Conservation (phyloP, 2,113 vertebrate genomes). For the Lepus europaeus region DNA sequence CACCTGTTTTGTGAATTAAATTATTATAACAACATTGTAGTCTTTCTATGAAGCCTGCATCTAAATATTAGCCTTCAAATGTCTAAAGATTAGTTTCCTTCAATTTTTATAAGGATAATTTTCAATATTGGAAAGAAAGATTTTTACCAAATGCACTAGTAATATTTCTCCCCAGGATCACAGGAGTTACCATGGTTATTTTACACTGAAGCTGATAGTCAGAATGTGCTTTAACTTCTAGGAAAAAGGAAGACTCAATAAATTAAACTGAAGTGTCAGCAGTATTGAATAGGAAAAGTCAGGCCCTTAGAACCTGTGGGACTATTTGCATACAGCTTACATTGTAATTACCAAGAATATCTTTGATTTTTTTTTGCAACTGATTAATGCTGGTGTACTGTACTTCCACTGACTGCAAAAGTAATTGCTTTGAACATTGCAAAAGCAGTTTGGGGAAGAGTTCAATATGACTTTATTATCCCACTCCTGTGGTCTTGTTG, state of each 20-base stretch:
- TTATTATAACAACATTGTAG: not conserved
- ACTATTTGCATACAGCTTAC: conserved; percentile 49
- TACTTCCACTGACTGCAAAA: conserved; percentile 73
- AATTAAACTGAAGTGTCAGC: conserved; percentile 2
- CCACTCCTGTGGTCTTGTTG: not conserved
- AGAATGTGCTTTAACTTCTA: not conserved
- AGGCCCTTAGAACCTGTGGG: not conserved
- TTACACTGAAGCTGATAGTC: not conserved
- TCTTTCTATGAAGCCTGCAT: not conserved
- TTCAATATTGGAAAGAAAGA: not conserved
- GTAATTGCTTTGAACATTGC: not conserved
- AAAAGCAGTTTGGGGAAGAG: conserved; percentile 45
- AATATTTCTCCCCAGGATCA: not conserved
- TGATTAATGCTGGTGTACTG: conserved; percentile 61
- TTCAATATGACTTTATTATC: conserved; percentile 67
- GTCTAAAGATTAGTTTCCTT: not conserved
- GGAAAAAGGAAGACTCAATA: not conserved
- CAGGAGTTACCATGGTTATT: not conserved
- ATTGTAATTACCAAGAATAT: conserved; percentile 24
- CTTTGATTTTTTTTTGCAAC: not conserved
- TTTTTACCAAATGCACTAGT: not conserved
- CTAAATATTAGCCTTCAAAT: conserved; percentile 29
- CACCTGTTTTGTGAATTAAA: conserved; percentile 29
- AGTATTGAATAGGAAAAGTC: not conserved
- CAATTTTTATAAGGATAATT: not conserved